These are phyloP conservation scores for Hypsopygia costalis DNA, from an alignment of 2,888 invertebrate genomes.

Conservation along the genomic window DNA sequence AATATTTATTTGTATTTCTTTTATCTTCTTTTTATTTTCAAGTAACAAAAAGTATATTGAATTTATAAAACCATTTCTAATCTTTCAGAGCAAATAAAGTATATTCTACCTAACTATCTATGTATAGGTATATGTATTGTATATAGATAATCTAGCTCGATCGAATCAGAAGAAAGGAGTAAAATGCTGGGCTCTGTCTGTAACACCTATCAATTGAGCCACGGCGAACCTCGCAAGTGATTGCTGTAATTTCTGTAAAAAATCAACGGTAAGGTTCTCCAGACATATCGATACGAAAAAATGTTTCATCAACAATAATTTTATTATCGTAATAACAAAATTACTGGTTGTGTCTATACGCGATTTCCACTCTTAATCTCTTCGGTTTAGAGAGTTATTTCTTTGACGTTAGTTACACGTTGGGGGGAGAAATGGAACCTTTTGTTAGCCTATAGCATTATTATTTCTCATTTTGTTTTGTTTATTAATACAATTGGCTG, in stretches of 20 bases:
- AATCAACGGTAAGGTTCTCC: conserved; percentile 76
- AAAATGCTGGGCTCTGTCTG: conserved; percentile 34
- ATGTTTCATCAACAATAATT: conserved; percentile 80
- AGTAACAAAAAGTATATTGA: no score
- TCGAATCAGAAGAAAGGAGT: conserved; percentile 36
- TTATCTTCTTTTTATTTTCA: no score
- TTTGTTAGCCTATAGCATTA: conserved; percentile 80
- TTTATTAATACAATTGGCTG: conserved; percentile 81
- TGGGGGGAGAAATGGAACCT: conserved; percentile 79
- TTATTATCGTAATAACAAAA: conserved; percentile 80
- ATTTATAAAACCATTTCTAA: no score
- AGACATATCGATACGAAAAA: conserved; percentile 76
- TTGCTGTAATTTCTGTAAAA: conserved; percentile 77
- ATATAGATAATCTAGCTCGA: no score
- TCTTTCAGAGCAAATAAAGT: no score
- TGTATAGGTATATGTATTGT: no score
- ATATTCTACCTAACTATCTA: no score
- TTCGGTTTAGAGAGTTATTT: conserved; percentile 55
- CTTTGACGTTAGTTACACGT: conserved; percentile 55
- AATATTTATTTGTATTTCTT: no score
- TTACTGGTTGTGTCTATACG: conserved; percentile 64
- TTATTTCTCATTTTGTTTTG: conserved; percentile 81
- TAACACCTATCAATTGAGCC: conserved; percentile 70
- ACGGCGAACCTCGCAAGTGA: conserved; percentile 55
- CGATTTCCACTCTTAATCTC: conserved; percentile 65